Percentiles rank a stretch among this genome's conserved stretches.
Conservation (phyloP, 2,888 invertebrate species). For the Stenichneumon culpator region DNA sequence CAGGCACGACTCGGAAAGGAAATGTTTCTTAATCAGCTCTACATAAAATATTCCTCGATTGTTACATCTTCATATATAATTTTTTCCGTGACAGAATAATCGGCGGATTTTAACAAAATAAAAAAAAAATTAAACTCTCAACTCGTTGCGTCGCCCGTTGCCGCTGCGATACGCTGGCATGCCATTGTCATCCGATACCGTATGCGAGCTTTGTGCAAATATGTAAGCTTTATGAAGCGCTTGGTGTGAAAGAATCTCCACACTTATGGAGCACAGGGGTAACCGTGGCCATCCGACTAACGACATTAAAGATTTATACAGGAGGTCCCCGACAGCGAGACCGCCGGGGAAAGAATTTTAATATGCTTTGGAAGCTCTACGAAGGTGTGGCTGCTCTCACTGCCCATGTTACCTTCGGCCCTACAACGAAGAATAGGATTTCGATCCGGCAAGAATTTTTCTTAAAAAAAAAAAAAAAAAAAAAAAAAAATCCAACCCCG, state of each 20-base stretch:
- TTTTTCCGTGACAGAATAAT: too few species aligned
- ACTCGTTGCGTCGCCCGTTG: too few species aligned
- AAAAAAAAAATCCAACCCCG: neutral
- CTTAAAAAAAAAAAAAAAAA: neutral
- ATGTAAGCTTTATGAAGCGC: slow-evolving; percentile 13
- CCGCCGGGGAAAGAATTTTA: slow-evolving; percentile 76
- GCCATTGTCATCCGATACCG: neutral
- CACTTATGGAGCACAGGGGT: neutral
- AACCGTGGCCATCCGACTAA: slow-evolving; percentile 73
- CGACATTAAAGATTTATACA: slow-evolving; percentile 79
- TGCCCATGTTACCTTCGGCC: slow-evolving; percentile 46
- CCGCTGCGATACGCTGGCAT: too few species aligned
- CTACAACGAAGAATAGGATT: slow-evolving; percentile 18
- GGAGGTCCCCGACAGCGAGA: slow-evolving; percentile 27
- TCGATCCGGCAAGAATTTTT: neutral
- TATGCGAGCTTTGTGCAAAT: neutral
- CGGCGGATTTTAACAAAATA: too few species aligned
- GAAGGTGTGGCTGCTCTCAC: slow-evolving; percentile 74
- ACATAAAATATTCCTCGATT: too few species aligned
- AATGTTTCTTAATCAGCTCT: too few species aligned
- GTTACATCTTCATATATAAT: too few species aligned
- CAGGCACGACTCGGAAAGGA: too few species aligned
- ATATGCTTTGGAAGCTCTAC: slow-evolving; percentile 80
- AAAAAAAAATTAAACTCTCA: too few species aligned
- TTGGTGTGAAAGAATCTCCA: neutral